phyloP scores from a whole-genome alignment of 2,888 invertebrate genomes.

The Polyploca ridens region DNA sequence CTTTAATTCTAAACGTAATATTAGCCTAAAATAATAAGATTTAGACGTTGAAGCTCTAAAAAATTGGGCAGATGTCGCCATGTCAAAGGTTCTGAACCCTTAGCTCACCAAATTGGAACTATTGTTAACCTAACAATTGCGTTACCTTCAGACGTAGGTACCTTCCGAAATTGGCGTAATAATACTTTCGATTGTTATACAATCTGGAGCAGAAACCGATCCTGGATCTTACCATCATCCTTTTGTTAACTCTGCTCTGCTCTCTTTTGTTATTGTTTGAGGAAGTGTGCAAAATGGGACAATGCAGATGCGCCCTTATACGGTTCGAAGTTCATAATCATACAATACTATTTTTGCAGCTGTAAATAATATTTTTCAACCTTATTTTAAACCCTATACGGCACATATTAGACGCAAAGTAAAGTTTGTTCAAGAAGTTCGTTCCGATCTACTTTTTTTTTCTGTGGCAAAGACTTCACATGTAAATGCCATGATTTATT shows the following conservation, averaged over 20 bases:
- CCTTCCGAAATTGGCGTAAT: slow-evolving; percentile 63
- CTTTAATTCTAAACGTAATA: neutral
- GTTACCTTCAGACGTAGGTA: slow-evolving; percentile 37
- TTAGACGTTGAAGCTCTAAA: slow-evolving; percentile 11
- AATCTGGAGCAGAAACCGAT: slow-evolving; percentile 67
- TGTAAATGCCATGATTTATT: slow-evolving; percentile 78
- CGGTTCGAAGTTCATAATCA: slow-evolving; percentile 40
- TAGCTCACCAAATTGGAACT: slow-evolving; percentile 50
- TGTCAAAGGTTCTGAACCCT: slow-evolving; percentile 54
- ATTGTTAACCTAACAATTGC: slow-evolving; percentile 69
- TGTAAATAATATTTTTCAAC: slow-evolving; percentile 19
- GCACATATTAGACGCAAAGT: slow-evolving; percentile 29
- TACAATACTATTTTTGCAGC: slow-evolving; percentile 17
- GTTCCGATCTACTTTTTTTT: slow-evolving; percentile 68
- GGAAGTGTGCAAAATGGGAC: slow-evolving; percentile 75
- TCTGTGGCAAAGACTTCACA: slow-evolving; percentile 39
- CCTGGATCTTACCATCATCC: slow-evolving; percentile 36
- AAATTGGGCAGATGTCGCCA: slow-evolving; percentile 59
- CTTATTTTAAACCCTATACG: slow-evolving; percentile 18
- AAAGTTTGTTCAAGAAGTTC: slow-evolving; percentile 44
- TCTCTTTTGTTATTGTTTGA: slow-evolving; percentile 54
- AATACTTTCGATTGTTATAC: slow-evolving; percentile 70
- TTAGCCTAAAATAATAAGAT: slow-evolving; percentile 32
- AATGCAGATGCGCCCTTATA: slow-evolving; percentile 49
- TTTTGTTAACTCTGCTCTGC: slow-evolving; percentile 51